These are phyloP conservation scores for Hymenopus coronatus DNA, from an alignment of 2,888 invertebrate genomes.

Conservation along the genomic window DNA sequence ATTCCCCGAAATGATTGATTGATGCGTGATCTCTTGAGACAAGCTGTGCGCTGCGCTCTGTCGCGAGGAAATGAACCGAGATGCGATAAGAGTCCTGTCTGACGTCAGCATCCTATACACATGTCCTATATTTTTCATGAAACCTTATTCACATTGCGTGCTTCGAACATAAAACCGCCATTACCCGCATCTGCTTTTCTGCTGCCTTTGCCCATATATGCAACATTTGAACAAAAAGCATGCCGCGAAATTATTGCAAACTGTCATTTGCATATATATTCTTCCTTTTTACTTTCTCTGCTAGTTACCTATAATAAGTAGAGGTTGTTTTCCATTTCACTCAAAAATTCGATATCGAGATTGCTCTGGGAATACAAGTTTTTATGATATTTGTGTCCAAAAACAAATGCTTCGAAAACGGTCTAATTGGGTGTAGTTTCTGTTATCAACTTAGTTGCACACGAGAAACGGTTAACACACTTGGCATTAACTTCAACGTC, in stretches of 20 bases:
- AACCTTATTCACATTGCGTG: background rate
- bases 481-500: too few relatives aligned
- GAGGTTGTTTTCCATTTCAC: too few relatives aligned
- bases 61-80: background rate
- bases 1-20: constrained; percentile 22
- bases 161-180: background rate
- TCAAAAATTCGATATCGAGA: too few relatives aligned
- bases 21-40: constrained; percentile 9
- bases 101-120: background rate
- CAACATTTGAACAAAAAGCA: background rate
- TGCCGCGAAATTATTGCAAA: background rate
- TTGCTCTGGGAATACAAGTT: too few relatives aligned
- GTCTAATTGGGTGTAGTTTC: too few relatives aligned
- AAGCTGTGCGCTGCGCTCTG: background rate
- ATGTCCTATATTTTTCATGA: background rate
- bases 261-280: background rate
- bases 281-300: background rate
- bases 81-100: background rate
- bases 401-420: too few relatives aligned
- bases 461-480: too few relatives aligned
- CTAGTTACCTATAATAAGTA: too few relatives aligned
- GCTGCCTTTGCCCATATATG: background rate
- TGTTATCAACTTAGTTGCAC: too few relatives aligned
- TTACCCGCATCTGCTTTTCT: background rate
- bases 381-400: too few relatives aligned